Evolutionary conservation across 2,113 vertebrate genomes (phyloP).

Genomic region (Aegypius monachus): DNA sequence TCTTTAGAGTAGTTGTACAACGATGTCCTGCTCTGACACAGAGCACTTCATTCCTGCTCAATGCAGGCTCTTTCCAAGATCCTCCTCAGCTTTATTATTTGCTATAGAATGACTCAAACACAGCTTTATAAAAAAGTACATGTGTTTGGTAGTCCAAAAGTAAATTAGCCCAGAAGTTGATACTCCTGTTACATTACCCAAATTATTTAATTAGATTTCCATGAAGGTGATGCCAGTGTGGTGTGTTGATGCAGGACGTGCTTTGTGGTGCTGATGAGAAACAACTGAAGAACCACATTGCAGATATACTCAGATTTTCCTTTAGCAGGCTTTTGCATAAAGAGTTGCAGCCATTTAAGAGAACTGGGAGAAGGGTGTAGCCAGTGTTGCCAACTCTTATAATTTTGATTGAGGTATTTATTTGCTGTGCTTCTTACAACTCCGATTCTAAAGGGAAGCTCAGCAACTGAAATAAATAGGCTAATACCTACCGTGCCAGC

Average conservation of each 20-base stretch:
- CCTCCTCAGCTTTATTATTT: neutral
- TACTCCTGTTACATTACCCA: neutral
- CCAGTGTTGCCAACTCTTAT: neutral
- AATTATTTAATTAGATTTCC: neutral
- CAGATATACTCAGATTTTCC: neutral
- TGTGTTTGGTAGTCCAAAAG: neutral
- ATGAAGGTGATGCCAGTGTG: neutral
- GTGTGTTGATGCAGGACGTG: neutral
- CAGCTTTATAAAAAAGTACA: neutral
- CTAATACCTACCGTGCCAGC: neutral
- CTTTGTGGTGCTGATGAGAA: neutral
- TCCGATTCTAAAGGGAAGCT: neutral
- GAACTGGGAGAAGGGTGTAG: neutral
- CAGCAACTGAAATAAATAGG: neutral
- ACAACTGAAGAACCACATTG: neutral
- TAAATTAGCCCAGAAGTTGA: neutral
- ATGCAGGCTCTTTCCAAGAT: neutral
- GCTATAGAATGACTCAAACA: neutral
- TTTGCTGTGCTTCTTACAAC: neutral
- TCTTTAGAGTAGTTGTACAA: neutral
- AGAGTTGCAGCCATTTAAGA: neutral
- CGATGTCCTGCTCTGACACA: neutral
- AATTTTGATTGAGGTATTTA: neutral
- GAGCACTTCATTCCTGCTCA: neutral
- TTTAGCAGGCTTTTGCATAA: neutral